These are phyloP conservation scores for Tachina fera DNA, from an alignment of 2,888 invertebrate species.

Conservation along the genomic window DNA sequence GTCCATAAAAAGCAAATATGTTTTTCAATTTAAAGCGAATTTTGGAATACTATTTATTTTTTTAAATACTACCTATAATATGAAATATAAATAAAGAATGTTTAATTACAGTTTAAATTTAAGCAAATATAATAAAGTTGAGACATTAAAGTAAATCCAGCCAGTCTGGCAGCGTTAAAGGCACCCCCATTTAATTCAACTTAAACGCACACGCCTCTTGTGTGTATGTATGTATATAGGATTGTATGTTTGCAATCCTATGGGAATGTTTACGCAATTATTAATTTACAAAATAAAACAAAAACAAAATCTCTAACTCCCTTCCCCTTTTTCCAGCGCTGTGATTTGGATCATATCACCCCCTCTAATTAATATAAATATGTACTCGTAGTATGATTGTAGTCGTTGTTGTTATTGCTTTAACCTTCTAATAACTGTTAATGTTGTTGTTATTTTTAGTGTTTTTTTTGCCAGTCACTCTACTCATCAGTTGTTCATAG, in stretches of 20 bases:
- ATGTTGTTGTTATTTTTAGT: constrained; percentile 51
- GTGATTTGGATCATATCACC: constrained; percentile 24
- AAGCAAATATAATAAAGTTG: not conserved
- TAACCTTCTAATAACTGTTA: constrained; percentile 50
- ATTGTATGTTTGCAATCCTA: constrained; percentile 52
- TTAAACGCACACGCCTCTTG: not conserved
- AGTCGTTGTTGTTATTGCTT: constrained; percentile 43
- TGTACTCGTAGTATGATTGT: not conserved
- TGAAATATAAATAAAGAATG: too few relatives aligned
- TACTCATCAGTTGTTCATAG: constrained; percentile 81
- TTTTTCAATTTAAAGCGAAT: too few relatives aligned
- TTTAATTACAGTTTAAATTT: too few relatives aligned
- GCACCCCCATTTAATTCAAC: not conserved
- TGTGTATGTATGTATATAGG: not conserved
- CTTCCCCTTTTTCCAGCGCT: not conserved
- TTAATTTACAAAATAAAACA: constrained; percentile 42
- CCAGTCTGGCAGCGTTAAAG: too few relatives aligned
- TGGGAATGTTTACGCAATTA: constrained; percentile 70
- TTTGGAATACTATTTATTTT: too few relatives aligned
- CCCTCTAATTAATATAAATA: constrained; percentile 52
- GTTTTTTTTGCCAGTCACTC: constrained; percentile 75
- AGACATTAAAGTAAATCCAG: too few relatives aligned
- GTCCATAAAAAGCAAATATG: too few relatives aligned
- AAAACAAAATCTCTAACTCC: not conserved
- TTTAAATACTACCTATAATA: too few relatives aligned